Base-by-base conservation (phyloP, 2,113 vertebrate genomes). In the Corydoras maculifer region DNA sequence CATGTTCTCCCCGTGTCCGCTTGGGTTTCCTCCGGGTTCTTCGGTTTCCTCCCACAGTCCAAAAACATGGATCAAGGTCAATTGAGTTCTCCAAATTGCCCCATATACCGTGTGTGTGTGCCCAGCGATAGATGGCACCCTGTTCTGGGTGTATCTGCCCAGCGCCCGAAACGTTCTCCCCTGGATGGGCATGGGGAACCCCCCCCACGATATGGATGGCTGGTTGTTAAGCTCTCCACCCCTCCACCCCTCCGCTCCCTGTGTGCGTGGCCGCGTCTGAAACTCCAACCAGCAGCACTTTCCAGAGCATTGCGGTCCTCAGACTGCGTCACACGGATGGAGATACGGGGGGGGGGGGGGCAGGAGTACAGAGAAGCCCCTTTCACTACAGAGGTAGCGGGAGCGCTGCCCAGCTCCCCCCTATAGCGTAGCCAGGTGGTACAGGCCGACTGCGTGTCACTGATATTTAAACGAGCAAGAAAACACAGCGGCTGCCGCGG, bases 401-500 rank as follows among this genome's bases (percentile, higher is more conserved):
- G 70, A 69, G 75, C 76, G 70, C 66, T 70, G 32, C 30, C 7
- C 25, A 57, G 11, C 58, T 59, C 64, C 80, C 81, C 82, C 87
- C 65, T 59, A 63, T 77, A 73, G 14, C 76, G 66, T 62, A 43
- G 66, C 76, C 69, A 76, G 63, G 73, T 90, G 88, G 90, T 90
- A 91, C 72, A 9, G 78, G 85, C 90, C 86, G 86, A 64, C 81
- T 80, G 66, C 75, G 87, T 87, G 89, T 88, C 88, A 87, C 84
- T 81, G 84, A 84, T 85, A 84, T 90, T 89, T 83, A 88, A 90
- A 88, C 85, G 81, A 86, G 83, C 76, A 86, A 81, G 82, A 82
- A 83, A 83, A 84, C 84, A 86, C 83, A 84, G 82, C 83, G 85
- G 85, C 78, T 78, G 84, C 81, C 83, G 83, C 76, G 77, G 86